Percentiles rank a stretch among this genome's conserved stretches.
phyloP scores from a whole-genome alignment of 2,113 vertebrate species.

The Pica pica region DNA sequence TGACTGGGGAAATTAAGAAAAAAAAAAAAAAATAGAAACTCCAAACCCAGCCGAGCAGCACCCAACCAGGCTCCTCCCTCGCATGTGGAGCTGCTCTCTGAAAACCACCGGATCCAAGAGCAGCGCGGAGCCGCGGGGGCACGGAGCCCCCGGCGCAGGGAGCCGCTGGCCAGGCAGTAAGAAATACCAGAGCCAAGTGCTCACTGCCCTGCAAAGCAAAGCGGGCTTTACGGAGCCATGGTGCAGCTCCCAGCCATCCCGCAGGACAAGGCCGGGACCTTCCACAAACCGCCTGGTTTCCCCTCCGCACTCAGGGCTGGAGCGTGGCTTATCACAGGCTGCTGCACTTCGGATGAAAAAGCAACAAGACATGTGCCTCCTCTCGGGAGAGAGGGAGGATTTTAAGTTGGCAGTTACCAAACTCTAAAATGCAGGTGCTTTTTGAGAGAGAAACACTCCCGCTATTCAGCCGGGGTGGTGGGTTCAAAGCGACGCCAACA shows the following conservation, averaged over 20 bases:
- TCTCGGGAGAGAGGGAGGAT: background rate
- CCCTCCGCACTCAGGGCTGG: background rate
- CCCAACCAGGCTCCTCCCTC: background rate
- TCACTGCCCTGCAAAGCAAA: background rate
- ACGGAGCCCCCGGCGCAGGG: rapidly evolving
- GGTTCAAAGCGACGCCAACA: background rate
- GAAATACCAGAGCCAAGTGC: background rate
- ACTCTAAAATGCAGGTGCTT: background rate
- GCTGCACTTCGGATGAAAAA: rapidly evolving
- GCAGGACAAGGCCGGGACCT: background rate
- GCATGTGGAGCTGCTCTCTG: rapidly evolving
- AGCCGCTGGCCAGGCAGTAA: rapidly evolving
- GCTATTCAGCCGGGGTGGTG: rapidly evolving
- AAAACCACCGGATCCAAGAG: rapidly evolving
- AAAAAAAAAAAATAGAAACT: no score
- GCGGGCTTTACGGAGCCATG: background rate
- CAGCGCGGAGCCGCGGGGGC: rapidly evolving
- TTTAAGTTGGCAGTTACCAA: background rate
- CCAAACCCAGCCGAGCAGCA: background rate
- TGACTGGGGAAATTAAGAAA: background rate
- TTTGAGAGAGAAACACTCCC: background rate
- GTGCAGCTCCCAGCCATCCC: background rate
- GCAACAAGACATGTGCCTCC: background rate
- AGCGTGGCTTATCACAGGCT: background rate
- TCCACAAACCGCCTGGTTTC: background rate